Evolutionary conservation across 2,113 vertebrate species (phyloP).

Genomic region (Sapayoa aenigma): DNA sequence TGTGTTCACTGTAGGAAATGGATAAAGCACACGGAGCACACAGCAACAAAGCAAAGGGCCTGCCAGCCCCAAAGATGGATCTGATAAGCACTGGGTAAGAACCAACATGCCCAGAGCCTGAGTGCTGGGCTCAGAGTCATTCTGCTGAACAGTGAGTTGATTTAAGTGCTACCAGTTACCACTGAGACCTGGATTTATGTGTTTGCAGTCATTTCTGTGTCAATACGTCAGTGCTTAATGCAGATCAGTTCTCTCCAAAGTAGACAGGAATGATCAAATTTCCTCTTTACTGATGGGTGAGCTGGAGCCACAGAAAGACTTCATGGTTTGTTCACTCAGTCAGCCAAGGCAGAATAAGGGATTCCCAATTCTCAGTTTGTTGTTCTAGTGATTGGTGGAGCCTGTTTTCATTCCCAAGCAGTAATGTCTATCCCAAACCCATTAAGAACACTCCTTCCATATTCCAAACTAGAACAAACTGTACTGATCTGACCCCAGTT

Average conservation of each 20-base stretch:
- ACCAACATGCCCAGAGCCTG: background rate
- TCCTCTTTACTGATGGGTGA: background rate
- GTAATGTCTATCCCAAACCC: constrained; percentile 3
- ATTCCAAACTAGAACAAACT: constrained; percentile 46
- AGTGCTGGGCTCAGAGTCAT: background rate
- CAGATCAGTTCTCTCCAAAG: constrained; percentile 21
- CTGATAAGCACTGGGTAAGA: background rate
- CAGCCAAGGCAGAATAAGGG: background rate
- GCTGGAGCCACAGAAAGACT: constrained; percentile 6
- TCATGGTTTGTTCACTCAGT: constrained; percentile 7
- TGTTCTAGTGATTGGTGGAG: constrained; percentile 22
- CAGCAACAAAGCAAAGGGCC: background rate
- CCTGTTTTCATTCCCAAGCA: constrained; percentile 29
- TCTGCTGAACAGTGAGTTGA: background rate
- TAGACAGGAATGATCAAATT: constrained; percentile 13
- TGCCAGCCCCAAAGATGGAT: background rate
- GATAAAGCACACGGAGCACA: background rate
- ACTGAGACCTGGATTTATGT: constrained; percentile 5
- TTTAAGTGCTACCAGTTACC: background rate
- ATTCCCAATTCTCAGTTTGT: constrained; percentile 47
- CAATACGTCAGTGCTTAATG: background rate
- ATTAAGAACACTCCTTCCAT: constrained; percentile 26
- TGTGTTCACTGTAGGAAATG: background rate
- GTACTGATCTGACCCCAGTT: constrained; percentile 36
- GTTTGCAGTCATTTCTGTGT: background rate